These are phyloP conservation scores for Apaloderma vittatum DNA, from an alignment of 2,113 vertebrate genomes.

Conservation along the genomic window DNA sequence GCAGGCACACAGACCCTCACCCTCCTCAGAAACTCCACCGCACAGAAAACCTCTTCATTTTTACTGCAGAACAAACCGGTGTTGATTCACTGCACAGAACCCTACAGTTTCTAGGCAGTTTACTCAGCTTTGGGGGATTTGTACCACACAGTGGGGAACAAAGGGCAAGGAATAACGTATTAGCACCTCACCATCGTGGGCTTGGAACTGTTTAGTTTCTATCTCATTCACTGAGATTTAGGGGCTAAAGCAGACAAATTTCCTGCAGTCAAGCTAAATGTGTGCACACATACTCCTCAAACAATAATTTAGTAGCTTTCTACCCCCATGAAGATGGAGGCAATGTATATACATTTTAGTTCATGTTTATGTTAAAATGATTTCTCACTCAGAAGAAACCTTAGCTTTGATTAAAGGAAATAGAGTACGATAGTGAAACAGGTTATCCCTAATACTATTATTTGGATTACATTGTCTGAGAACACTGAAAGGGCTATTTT, in stretches of 20 bases:
- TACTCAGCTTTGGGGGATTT: neutral
- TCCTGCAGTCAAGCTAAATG: neutral
- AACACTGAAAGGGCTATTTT: neutral
- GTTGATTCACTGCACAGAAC: neutral
- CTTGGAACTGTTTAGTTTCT: neutral
- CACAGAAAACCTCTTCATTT: neutral
- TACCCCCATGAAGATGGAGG: neutral
- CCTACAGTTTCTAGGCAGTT: neutral
- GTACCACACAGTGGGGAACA: neutral
- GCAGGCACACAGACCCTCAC: neutral
- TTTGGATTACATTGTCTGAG: neutral
- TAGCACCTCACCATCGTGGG: fast-evolving
- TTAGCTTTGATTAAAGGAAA: conserved; percentile 35
- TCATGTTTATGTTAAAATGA: conserved; percentile 49
- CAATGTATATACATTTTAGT: neutral
- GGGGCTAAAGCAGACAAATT: neutral
- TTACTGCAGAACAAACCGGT: neutral
- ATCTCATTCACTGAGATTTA: neutral
- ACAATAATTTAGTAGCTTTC: neutral
- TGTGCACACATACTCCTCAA: neutral
- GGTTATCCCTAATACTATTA: neutral
- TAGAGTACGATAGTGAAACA: neutral
- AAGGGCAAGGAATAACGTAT: neutral
- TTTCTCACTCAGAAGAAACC: conserved; percentile 30
- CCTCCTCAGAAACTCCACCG: neutral